A percentile compares a stretch with the other conserved stretches of the same genome.
Evolutionary conservation across 2,113 vertebrate genomes (phyloP).

Genomic region (Pelusios castaneus): DNA sequence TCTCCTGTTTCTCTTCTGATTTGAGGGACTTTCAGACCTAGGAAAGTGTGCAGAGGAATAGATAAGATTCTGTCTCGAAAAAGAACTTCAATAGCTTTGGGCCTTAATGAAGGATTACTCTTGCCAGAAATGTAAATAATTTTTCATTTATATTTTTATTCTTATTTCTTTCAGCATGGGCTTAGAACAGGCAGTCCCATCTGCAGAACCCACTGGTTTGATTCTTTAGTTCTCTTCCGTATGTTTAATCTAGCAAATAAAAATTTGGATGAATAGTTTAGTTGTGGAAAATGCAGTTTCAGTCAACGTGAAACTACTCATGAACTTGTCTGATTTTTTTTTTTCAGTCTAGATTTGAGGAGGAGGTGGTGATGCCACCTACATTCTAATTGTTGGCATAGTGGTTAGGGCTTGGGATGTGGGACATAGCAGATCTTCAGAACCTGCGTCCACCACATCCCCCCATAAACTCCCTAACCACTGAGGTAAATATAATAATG

Average conservation of each 20-base stretch:
- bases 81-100: not conserved
- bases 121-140: not conserved
- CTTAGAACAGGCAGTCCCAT: not conserved
- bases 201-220: not conserved
- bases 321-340: not conserved
- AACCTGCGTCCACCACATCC: not conserved
- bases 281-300: not conserved
- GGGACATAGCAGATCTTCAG: not conserved
- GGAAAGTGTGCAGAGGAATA: not conserved
- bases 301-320: not conserved
- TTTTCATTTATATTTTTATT: not conserved
- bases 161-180: not conserved
- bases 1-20: not conserved
- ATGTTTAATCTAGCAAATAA: not conserved
- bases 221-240: not conserved
- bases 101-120: not conserved
- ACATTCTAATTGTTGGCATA: not conserved
- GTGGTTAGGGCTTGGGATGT: not conserved
- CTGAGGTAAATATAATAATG: not conserved
- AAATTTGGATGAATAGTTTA: not conserved
- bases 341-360: not conserved
- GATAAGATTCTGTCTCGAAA: not conserved
- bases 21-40: not conserved
- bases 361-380: not conserved
- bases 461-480: not conserved